Conservation (phyloP, 2,888 invertebrate genomes). For the Cheiracanthium punctorium region DNA sequence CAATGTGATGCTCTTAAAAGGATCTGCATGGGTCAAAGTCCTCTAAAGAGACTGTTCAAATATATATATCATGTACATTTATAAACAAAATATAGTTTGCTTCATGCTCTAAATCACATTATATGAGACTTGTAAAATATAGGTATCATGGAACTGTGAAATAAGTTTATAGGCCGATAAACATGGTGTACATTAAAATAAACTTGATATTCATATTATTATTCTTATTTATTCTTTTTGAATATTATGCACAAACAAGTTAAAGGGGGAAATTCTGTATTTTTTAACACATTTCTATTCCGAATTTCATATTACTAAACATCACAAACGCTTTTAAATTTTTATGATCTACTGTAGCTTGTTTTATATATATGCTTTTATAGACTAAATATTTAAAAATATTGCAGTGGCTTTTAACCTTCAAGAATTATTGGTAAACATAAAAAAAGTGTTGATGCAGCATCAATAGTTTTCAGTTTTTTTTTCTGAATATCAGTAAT, state of each 20-base stretch:
- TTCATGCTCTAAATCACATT: constrained; percentile 51
- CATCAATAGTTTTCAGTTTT: too few relatives aligned
- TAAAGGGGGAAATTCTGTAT: too few relatives aligned
- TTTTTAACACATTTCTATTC: too few relatives aligned
- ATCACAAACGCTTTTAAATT: too few relatives aligned
- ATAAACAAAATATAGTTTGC: constrained; percentile 49
- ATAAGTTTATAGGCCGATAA: constrained; percentile 58
- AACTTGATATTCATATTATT: constrained; percentile 47
- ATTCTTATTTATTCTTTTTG: background rate
- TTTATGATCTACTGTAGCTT: too few relatives aligned
- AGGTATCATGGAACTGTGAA: constrained; percentile 45
- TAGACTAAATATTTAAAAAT: too few relatives aligned
- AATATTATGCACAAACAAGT: background rate
- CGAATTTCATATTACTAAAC: too few relatives aligned
- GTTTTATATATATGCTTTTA: too few relatives aligned
- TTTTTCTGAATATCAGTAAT: too few relatives aligned
- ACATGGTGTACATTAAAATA: constrained; percentile 60
- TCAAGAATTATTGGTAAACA: too few relatives aligned
- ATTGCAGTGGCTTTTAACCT: too few relatives aligned
- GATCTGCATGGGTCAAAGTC: constrained; percentile 32
- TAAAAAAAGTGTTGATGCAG: too few relatives aligned
- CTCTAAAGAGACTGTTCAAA: constrained; percentile 30
- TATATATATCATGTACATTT: constrained; percentile 63
- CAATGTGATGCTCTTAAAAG: constrained; percentile 44
- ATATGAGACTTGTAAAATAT: constrained; percentile 49